Evolutionary conservation across 2,797 vertebrate genomes (phyloP), one percentile per base, ranked within the genome.

Genomic region (Manis pentadactyla): DNA sequence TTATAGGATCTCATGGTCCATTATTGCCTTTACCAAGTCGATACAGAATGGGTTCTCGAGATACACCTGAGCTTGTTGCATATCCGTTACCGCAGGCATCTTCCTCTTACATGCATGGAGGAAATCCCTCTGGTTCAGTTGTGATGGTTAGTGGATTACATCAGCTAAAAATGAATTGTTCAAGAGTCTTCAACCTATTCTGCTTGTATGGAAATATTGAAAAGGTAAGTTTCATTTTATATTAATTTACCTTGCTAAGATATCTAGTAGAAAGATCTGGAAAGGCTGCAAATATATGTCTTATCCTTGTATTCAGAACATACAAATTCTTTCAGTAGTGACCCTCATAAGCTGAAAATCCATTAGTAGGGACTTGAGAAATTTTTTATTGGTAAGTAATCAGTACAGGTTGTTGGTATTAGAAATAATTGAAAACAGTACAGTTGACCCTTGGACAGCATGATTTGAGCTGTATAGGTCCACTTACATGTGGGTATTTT

Each of bases 141-240:
- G 99, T 99, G 97, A 99, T 99, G 99, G 99, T 99, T 97, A 99
- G 99, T 97, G 99, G 99, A 75, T 99, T 99, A 95, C 99, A 99
- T 98, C 99, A 99, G 29, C 98, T 99, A 96, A 99, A 99, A 98
- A 99, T 99, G 99, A 99, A 99, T 99, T 99, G 99, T 98, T 99
- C 99, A 59, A 99, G 99, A 96, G 99, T 99, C 98, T 99, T 99
- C 98, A 99, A 99, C 98, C 98, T 99, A 73, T 99, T 99, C 98
- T 99, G 99, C 98, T 99, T 99, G 83, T 99, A 99, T 92, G 99
- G 99, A 96, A 99, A 99, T 98, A 99, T 99, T 92, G 99, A 99
- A 98, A 99, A 99, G 99, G 99, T 99, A 98, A 97, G 83, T 87
- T 94, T 96, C n/a, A 0, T 66, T 93, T 94, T 92, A 25, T 94